A percentile compares a stretch with the other conserved stretches of the same genome.
Conservation (phyloP, 2,888 invertebrate species). For the Campopleginae sp. region DNA sequence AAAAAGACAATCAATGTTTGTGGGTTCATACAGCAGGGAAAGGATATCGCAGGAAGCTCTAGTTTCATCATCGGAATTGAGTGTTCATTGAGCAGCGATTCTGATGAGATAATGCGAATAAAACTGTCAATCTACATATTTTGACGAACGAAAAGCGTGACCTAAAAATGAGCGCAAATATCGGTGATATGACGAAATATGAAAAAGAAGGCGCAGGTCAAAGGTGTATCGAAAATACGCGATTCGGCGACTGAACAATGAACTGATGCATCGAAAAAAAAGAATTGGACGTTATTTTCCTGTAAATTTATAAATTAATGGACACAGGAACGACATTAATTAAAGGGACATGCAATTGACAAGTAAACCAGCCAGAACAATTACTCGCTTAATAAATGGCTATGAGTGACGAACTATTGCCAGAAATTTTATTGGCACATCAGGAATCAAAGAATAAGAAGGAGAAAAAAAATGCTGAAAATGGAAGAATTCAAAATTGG, state of each 20-base stretch:
- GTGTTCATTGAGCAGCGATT: conserved; percentile 9
- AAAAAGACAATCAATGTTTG: neutral
- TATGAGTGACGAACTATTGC: neutral
- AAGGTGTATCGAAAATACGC: conserved; percentile 11
- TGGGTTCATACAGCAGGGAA: neutral
- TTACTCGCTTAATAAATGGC: neutral
- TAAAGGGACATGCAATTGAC: neutral
- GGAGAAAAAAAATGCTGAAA: neutral
- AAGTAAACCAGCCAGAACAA: neutral
- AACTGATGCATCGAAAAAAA: neutral
- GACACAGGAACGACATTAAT: neutral
- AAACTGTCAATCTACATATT: neutral
- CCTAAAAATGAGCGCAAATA: neutral
- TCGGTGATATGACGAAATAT: neutral
- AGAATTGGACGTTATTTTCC: neutral
- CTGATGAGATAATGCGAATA: conserved; percentile 29
- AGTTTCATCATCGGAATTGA: conserved; percentile 18
- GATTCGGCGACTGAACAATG: neutral
- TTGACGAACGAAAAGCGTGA: conserved; percentile 14
- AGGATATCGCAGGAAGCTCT: neutral
- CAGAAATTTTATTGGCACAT: neutral
- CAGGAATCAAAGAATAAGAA: neutral
- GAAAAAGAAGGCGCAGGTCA: neutral
- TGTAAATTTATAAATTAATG: neutral
- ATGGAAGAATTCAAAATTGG: neutral